These are phyloP conservation scores for Rhodeus uyekii DNA, from an alignment of 2,797 vertebrate genomes.

Conservation along the genomic window DNA sequence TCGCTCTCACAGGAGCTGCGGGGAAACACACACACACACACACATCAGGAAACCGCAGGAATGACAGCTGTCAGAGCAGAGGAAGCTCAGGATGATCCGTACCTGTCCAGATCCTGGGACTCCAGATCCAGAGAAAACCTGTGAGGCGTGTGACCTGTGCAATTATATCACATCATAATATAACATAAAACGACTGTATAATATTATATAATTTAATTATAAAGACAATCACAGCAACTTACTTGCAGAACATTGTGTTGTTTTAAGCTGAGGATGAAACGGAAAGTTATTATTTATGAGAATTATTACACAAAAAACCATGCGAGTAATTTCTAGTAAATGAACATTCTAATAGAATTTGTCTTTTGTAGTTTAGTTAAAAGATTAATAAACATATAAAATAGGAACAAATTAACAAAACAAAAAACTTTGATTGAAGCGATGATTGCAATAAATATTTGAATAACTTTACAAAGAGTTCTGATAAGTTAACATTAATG, in stretches of 20 bases:
- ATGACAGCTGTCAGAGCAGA: not conserved
- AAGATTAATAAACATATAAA: no score
- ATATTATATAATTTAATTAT: no score
- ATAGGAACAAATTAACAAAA: no score
- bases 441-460: no score
- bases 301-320: not conserved
- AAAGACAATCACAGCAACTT: not conserved
- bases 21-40: not conserved
- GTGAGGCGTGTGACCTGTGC: not conserved
- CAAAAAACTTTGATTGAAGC: no score
- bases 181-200: no score
- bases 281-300: not conserved
- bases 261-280: not conserved
- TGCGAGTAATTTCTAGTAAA: no score
- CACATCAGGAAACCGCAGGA: not conserved
- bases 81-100: not conserved
- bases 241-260: not conserved
- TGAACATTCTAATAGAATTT: no score
- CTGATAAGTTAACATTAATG: no score
- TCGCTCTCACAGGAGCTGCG: not conserved
- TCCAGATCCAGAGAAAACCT: slow-evolving; percentile 70
- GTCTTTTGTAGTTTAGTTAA: no score
- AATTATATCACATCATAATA: not conserved
- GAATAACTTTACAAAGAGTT: no score
- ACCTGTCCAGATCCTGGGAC: slow-evolving; percentile 65